These are phyloP conservation scores for Drosophila paramelanica DNA, from an alignment of 2,888 invertebrate species.

Conservation along the genomic window DNA sequence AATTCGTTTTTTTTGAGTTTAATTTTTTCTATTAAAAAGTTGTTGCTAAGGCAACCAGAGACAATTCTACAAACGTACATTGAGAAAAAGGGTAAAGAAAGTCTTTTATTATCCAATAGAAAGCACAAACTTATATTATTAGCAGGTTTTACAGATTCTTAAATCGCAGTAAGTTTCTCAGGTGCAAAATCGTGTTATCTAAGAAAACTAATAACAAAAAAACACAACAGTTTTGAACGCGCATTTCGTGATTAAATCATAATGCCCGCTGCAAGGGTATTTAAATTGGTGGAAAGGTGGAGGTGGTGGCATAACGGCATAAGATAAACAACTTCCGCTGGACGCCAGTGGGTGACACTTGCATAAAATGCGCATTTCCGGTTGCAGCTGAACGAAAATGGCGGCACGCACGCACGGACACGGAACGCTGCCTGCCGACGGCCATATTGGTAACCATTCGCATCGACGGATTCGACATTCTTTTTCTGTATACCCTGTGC, in stretches of 20 bases:
- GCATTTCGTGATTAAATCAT: not conserved
- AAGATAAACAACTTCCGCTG: slow-evolving; percentile 69
- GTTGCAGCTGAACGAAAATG: slow-evolving; percentile 51
- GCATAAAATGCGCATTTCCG: slow-evolving; percentile 66
- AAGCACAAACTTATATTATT: too few relatives aligned
- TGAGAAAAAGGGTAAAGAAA: too few relatives aligned
- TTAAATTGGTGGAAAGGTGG: not conserved
- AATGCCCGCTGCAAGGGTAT: slow-evolving; percentile 6
- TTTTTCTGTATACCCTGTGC: not conserved
- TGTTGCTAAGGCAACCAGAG: too few relatives aligned
- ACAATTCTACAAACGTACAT: too few relatives aligned
- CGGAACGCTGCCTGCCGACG: slow-evolving; percentile 34
- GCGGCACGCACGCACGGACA: slow-evolving; percentile 40
- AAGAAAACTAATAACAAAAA: not conserved
- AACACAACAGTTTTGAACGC: not conserved
- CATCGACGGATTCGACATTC: slow-evolving; percentile 7
- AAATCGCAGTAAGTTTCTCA: too few relatives aligned
- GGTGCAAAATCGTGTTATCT: too few relatives aligned
- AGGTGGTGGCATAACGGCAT: slow-evolving; percentile 17
- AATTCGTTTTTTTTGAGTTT: too few relatives aligned
- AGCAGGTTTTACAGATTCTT: too few relatives aligned
- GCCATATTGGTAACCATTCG: slow-evolving; percentile 40
- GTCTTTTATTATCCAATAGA: too few relatives aligned
- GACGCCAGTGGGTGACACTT: slow-evolving; percentile 55
- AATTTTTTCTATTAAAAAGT: too few relatives aligned